phyloP scores from a whole-genome alignment of 2,113 vertebrate genomes.

The Speoplatyrhinus poulsoni region DNA sequence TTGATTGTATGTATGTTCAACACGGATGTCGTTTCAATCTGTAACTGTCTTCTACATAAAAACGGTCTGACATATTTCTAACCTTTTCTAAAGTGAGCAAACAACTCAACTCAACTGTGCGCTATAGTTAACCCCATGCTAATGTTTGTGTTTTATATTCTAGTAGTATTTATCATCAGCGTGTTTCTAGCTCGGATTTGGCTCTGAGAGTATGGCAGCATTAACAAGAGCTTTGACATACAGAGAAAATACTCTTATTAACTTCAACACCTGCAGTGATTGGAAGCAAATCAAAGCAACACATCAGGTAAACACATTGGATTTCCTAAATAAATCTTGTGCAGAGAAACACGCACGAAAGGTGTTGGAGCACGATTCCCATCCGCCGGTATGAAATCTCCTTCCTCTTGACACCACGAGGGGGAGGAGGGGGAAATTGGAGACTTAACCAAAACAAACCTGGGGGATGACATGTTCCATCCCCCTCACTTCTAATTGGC shows the following conservation, averaged over 20 bases:
- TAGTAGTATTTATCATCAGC: background rate
- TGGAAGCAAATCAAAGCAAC: slow-evolving; percentile 9
- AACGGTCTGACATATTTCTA: too few species aligned
- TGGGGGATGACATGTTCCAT: slow-evolving; percentile 46
- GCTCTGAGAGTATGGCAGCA: background rate
- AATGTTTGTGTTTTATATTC: background rate
- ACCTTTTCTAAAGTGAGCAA: too few species aligned
- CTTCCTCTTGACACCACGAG: slow-evolving; percentile 9
- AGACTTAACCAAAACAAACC: slow-evolving; percentile 55
- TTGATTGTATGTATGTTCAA: too few species aligned
- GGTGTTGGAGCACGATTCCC: slow-evolving; percentile 18
- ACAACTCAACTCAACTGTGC: too few species aligned
- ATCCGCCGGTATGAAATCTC: slow-evolving; percentile 28
- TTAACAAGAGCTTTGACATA: background rate
- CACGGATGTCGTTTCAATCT: too few species aligned
- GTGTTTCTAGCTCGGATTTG: background rate
- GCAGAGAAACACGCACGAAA: background rate
- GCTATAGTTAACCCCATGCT: background rate
- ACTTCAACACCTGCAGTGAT: background rate
- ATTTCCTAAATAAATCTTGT: background rate
- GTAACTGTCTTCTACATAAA: too few species aligned
- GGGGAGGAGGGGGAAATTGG: background rate
- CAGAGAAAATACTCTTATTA: background rate
- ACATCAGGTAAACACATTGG: background rate
- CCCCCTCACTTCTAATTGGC: slow-evolving; percentile 55